These are phyloP conservation scores for Drosophila formosana DNA, from an alignment of 2,888 invertebrate species.

Conservation along the genomic window DNA sequence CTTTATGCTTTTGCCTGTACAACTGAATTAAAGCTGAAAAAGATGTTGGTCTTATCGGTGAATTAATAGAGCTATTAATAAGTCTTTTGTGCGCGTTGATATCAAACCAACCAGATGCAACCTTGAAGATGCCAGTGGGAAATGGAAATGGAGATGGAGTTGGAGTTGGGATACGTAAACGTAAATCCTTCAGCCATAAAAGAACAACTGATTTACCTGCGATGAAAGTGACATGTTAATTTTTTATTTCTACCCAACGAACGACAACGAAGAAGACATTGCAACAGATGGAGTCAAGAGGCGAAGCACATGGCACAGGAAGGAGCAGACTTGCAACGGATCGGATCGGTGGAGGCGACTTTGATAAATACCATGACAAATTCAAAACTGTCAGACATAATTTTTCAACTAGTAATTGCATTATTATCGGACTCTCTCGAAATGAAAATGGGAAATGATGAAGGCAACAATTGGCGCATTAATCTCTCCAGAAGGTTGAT, in stretches of 20 bases:
- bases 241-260: slow-evolving; percentile 57
- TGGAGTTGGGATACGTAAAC: slow-evolving; percentile 28
- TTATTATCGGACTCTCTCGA: slow-evolving; percentile 71
- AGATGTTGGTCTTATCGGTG: slow-evolving; percentile 69
- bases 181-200: slow-evolving; percentile 69
- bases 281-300: background rate
- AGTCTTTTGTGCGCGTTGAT: slow-evolving; percentile 72
- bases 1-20: slow-evolving; percentile 27
- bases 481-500: slow-evolving; percentile 67
- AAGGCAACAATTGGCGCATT: slow-evolving; percentile 83
- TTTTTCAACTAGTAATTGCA: slow-evolving; percentile 84
- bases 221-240: slow-evolving; percentile 80
- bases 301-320: too few relatives aligned
- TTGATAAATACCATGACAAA: slow-evolving; percentile 84
- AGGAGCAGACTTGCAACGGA: background rate
- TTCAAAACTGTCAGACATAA: slow-evolving; percentile 83
- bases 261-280: slow-evolving; percentile 21
- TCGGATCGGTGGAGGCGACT: slow-evolving; percentile 63
- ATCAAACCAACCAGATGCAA: slow-evolving; percentile 46
- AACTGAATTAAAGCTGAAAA: slow-evolving; percentile 58
- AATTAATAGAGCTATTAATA: slow-evolving; percentile 81
- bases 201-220: slow-evolving; percentile 78
- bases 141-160: slow-evolving; percentile 9
- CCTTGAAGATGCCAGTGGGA: slow-evolving; percentile 52
- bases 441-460: slow-evolving; percentile 73